Base-by-base conservation (phyloP, 2,113 vertebrate genomes). In the Anser cygnoides region DNA sequence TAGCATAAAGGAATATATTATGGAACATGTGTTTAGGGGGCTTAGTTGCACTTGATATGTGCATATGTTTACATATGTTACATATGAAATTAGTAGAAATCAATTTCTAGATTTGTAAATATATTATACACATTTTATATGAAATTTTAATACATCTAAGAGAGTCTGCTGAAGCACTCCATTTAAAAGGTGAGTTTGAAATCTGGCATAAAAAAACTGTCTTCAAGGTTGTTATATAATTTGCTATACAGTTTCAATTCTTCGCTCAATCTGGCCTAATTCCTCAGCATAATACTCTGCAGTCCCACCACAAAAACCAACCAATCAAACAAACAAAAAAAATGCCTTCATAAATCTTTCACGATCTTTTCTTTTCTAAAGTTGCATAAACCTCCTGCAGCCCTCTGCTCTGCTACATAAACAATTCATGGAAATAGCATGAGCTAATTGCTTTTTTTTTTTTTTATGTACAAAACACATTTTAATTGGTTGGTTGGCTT, bases 381-480 rank as follows among this genome's bases (percentile, higher is more conserved):
- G 29, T 22, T 84, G 26, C 28, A 73, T 50, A 89, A 59, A 33
- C 63, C 61, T 97, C 17, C 23, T 66, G 39, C 52, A 95, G 29
- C 39, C 21, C 59, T 49, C 52, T 46, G 6, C 43, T 87, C 21
- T 79, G 14, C n/a, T 87, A 41, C 49, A 94, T 92, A 91, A 97
- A 90, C 68, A 93, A 66, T 80, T 93, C 25, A 95, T 79, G 70
- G 89, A 95, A 97, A 41, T 41, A 93, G 28, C 10, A 93, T 61
- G 59, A 96, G 33, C n/a, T 91, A 44, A 55, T 43, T 86, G 21
- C n/a, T 23, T 37, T 72, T 6, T 4, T 55, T 55, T 54, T 77
- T 59, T 72, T 5, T 4, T 55, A 91, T 35, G 4, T 61, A 87
- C 6, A 89, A 86, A 50, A 17, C 10, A n/a, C 18, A 90, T 89